Base-by-base conservation (phyloP, 2,113 vertebrate genomes). In the Rousettus leschenaultii region DNA sequence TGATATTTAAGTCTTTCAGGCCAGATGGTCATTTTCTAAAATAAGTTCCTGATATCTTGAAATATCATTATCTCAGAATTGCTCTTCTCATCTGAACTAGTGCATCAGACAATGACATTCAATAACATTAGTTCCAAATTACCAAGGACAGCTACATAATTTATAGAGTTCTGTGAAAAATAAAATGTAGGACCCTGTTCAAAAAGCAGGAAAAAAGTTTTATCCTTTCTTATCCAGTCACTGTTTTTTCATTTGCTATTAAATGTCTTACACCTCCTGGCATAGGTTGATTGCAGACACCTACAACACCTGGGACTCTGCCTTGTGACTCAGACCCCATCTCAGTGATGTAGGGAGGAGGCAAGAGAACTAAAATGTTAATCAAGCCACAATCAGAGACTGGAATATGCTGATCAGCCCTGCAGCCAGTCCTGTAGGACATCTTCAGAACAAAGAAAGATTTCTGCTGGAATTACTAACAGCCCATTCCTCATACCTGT, bases 11-110 rank as follows among this genome's bases (percentile, higher is more conserved):
- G 35, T 24, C 9, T 92, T 68, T 89, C 82, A 74, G 45, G 30
- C 30, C 59, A 95, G 24, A 61, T 80, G 12, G 26, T 38, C 45
- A 82, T 78, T 95, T 94, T 93, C n/a, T 71, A 93, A 24, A 95
- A 45, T 79, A 59, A 91, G 28, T 57, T 70, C 38, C 12, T 55
- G 26, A 43, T 51, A 82, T 19, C 22, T 15, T 74, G 35, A 83
- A 91, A 89, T 35, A 65, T 3, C n/a, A 87, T 5, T 5, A 5
- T 4, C 21, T 83, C 28, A 59, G 35, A 91, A 68, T 3, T 85
- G 4, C 6, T 61, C 18, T 38, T 77, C 91, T 94, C 38, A 78
- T 77, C 43, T 57, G 22, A 86, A 14, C 40, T 48, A n/a, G 26
- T 11, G 1, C 33, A 35, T 63, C 65, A 77, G 28, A 35, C 9